Evolutionary conservation across 2,113 vertebrate genomes (phyloP), one percentile per base, ranked within the genome.

Genomic region (Chaetops frenatus): DNA sequence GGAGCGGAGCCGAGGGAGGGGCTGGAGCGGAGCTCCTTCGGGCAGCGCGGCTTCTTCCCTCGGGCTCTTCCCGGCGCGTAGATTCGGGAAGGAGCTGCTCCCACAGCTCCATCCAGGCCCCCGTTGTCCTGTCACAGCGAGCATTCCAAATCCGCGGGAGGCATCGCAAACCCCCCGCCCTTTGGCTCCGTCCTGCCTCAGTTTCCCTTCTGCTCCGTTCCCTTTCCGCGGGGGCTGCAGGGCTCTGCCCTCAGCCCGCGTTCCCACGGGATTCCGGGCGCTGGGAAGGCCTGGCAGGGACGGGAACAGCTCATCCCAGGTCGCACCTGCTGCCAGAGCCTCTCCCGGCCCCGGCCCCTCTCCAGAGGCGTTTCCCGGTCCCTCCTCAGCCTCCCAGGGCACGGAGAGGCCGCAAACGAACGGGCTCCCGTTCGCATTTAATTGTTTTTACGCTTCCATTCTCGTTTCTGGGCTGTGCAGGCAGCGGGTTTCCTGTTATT

Each of bases 401-500:
- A 76, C 58, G 70, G 85, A 70, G 50, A 50, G 29, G 81, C 29
- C 38, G 89, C 54, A 70, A 84, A 92, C 70, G 24, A 86, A 92
- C 92, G 31, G 17, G 4, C 58, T 89, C 31, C 78, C 4, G 20
- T 42, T 73, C 11, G 10, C 33, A 7, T 80, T 90, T 72, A 66
- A 90, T 88, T 80, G n/a, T 86, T 95, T 91, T 45, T 69, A 38
- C 47, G 25, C 61, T 5, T n/a, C 76, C 81, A 38, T 44, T 87
- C 89, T 74, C 64, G 91, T 97, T 91, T 87, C 54, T 70, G 23
- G 69, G 71, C 45, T 89, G 50, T 40, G 84, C 84, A 44, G 78
- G 31, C 73, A 79, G 67, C 62, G 95, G 83, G 56, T 95, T 97
- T 95, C 95, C 94, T 95, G 70, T 86, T 88, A 48, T 65, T 88